Base-by-base conservation (phyloP, 2,888 invertebrate genomes). In the Tinea pellionella region DNA sequence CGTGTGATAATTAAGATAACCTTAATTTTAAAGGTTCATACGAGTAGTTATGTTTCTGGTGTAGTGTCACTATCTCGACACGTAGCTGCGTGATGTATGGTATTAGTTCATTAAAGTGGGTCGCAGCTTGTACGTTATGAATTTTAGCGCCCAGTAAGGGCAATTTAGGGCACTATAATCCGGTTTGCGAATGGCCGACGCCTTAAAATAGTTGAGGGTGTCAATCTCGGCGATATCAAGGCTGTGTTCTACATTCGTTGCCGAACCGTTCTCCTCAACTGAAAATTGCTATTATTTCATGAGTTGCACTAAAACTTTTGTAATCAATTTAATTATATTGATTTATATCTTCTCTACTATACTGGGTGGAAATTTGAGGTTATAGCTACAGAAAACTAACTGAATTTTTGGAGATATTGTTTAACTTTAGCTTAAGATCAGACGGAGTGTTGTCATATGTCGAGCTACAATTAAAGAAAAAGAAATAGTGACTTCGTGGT, bases 121-220 rank as follows among this genome's bases (percentile, higher is more conserved):
- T n/a, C 24, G 19, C 18, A 55, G 11, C 12, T 55, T 24, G 55
- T 11, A 19, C 55, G 55, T 32, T 30, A 32, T 69, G 72, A 72
- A 77, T 74, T 72, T 70, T 62, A 73, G 72, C 73, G 75, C 77
- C 73, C 77, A 69, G 24, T 72, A 75, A 71, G 73, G 75, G 75
- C 73, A 72, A 80, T 79, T 78, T 73, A 77, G 80, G 77, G 69
- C 80, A 71, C 24, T 66, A 65, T 72, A 73, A 81, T 82, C 85
- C 83, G 81, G 84, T 82, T 78, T 68, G 70, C 70, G 37, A 60
- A 62, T 37, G 56, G 60, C 24, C 47, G 51, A 67, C 68, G 74
- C 71, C 74, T 77, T 74, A 76, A 80, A 78, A 53, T 53, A 19
- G 47, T 47, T 29, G 47, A 55, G 57, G 57, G 32, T 57, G 32